A percentile compares a stretch with the other conserved stretches of the same genome.
phyloP scores from a whole-genome alignment of 1,140 invertebrate species.

The Telenomus remus region DNA sequence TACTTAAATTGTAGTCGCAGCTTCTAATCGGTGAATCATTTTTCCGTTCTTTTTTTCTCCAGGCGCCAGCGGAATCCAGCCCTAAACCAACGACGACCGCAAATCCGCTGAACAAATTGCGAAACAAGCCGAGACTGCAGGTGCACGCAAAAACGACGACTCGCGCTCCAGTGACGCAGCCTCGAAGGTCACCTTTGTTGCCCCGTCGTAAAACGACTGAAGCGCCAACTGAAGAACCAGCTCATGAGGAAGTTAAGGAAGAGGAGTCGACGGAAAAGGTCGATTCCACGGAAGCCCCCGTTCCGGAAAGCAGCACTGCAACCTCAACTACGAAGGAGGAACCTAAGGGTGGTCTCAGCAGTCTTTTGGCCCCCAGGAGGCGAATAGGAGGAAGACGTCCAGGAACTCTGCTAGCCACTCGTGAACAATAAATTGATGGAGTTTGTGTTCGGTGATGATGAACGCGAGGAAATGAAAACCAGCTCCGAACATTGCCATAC shows the following conservation, averaged over 20 bases:
- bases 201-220: constrained; percentile 70
- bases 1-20: too few species aligned
- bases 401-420: constrained; percentile 67
- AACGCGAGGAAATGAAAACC: constrained; percentile 12
- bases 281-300: constrained; percentile 71
- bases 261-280: constrained; percentile 65
- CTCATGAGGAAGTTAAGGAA: constrained; percentile 49
- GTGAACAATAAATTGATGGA: constrained; percentile 37
- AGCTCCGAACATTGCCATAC: constrained; percentile 45
- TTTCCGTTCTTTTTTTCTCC: constrained; percentile 3
- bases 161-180: constrained; percentile 57
- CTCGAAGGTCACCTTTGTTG: constrained; percentile 69
- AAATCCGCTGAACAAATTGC: constrained; percentile 72
- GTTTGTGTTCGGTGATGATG: constrained; percentile 15
- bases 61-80: constrained; percentile 71
- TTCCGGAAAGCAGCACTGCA: constrained; percentile 71
- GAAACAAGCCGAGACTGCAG: constrained; percentile 69
- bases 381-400: constrained; percentile 77
- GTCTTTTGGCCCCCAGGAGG: constrained; percentile 78
- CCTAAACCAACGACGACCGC: constrained; percentile 65
- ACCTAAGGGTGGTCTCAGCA: constrained; percentile 77
- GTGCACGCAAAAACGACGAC: constrained; percentile 71
- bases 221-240: constrained; percentile 56
- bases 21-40: not conserved
- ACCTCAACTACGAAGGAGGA: constrained; percentile 72